Conservation (phyloP, 2,888 invertebrate species). For the Acronicta psi region DNA sequence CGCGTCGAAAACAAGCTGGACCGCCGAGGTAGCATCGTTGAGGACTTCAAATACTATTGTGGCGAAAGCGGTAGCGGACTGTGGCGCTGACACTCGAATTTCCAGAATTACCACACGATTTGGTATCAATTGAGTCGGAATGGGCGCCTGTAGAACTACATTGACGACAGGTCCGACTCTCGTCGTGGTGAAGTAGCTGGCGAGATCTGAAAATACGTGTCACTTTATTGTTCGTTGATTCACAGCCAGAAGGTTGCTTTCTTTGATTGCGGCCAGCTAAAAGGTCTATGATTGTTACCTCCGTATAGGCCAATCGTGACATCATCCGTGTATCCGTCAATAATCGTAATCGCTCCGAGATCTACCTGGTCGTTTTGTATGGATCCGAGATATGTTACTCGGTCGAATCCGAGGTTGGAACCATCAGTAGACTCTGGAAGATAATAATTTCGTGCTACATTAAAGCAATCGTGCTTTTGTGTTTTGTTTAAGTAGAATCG, state of each 20-base stretch:
- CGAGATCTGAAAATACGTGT: conserved; percentile 39
- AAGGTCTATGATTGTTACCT: conserved; percentile 1
- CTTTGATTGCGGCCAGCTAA: background rate
- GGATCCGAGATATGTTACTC: conserved; percentile 36
- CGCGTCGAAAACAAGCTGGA: conserved; percentile 48
- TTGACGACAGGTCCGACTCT: conserved; percentile 32
- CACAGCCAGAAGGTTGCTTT: no score
- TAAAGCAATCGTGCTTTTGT: background rate
- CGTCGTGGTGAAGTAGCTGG: conserved; percentile 36
- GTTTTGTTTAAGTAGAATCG: background rate
- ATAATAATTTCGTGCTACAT: background rate
- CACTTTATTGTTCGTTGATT: background rate
- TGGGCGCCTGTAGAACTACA: conserved; percentile 31
- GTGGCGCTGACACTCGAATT: conserved; percentile 48
- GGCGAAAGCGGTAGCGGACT: conserved; percentile 43
- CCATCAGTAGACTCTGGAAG: conserved; percentile 16
- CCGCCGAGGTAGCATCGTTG: conserved; percentile 3
- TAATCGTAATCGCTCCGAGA: conserved; percentile 54
- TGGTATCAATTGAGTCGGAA: conserved; percentile 51
- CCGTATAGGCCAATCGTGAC: conserved; percentile 47
- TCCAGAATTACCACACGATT: conserved; percentile 51
- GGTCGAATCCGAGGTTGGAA: conserved; percentile 29
- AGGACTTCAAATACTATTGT: conserved; percentile 53
- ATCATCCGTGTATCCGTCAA: conserved; percentile 51
- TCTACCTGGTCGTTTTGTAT: conserved; percentile 26